Evolutionary conservation across 2,797 vertebrate species (phyloP), one percentile per base, ranked within the genome.

Genomic region (Eutrigla gurnardus): DNA sequence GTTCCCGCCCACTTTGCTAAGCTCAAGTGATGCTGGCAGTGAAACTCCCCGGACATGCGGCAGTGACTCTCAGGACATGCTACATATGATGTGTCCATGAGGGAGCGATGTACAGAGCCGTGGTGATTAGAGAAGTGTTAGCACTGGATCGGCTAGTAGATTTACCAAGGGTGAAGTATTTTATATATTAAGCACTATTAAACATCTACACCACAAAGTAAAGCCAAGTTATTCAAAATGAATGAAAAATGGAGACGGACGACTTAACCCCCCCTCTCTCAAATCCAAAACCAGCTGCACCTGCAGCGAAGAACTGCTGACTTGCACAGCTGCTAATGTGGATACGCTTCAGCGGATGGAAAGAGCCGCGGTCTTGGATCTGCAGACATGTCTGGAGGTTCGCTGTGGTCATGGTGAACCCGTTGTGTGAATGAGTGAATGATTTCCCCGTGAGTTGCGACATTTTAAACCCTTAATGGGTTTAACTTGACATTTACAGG

Each of bases 261-360:
- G 25, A 25, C 25, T 25, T 25, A 25, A 25, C 25, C 25, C 25
- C 25, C 75, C 64, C 70, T 35, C 46, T 66, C 72, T 82, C 58
- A 73, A 72, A 77, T 69, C 58, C 58, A 68, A 66, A 85, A 80
- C 35, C 59, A 77, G 73, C 75, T 70, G 75, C 75, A 82, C 78
- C 73, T 77, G 69, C 66, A 71, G 86, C 5, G 6, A 71, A 77
- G 47, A 82, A 82, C 7, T 76, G 84, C 82, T 88, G 86, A 86
- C 35, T 60, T 36, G 78, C 77, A 70, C 72, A 60, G 79, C 73
- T 84, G 81, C 32, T 69, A 54, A 66, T 40, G 68, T 15, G 59
- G 59, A 50, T 78, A 73, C 36, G 18, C 72, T 78, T 80, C 60
- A 72, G 74, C 4, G 47, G 45, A 46, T 4, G 62, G 50, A 65